Evolutionary conservation across 2,797 vertebrate species (phyloP).

Genomic region (Poeciliopsis infans): DNA sequence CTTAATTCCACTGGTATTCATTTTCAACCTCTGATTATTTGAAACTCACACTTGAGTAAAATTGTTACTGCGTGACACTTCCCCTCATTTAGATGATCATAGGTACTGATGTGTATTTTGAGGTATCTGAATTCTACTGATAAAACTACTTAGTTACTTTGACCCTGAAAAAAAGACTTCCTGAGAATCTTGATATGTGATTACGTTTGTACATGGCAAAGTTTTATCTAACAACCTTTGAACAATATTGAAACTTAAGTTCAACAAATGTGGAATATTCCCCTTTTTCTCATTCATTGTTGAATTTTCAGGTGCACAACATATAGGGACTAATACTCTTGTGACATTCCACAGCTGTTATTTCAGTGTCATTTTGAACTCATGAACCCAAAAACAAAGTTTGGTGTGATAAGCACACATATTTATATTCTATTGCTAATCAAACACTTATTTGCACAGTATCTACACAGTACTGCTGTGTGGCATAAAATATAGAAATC

Average conservation of each 20-base stretch:
- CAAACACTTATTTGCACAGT: conserved; percentile 61
- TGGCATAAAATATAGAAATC: conserved; percentile 33
- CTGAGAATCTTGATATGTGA: neutral
- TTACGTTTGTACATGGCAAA: neutral
- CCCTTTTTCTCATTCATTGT: conserved; percentile 1
- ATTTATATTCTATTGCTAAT: conserved; percentile 32
- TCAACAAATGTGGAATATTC: neutral
- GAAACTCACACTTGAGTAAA: conserved; percentile 4
- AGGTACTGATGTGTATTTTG: conserved; percentile 13
- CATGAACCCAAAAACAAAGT: conserved; percentile 40
- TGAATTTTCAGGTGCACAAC: conserved; percentile 6
- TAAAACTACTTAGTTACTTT: conserved; percentile 9
- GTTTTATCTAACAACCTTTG: neutral
- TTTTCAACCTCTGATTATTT: conserved; percentile 11
- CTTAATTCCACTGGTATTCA: neutral
- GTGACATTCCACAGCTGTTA: conserved; percentile 30
- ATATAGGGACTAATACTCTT: conserved; percentile 3
- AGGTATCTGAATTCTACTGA: conserved; percentile 6
- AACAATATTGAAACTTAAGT: neutral
- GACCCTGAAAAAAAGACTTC: neutral
- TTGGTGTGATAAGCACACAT: conserved; percentile 30
- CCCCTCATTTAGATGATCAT: conserved; percentile 12
- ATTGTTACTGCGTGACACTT: conserved; percentile 9
- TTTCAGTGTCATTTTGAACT: conserved; percentile 16
- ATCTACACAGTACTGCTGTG: conserved; percentile 54